phyloP scores from a whole-genome alignment of 2,888 invertebrate genomes.

The Ormyrus labotus region DNA sequence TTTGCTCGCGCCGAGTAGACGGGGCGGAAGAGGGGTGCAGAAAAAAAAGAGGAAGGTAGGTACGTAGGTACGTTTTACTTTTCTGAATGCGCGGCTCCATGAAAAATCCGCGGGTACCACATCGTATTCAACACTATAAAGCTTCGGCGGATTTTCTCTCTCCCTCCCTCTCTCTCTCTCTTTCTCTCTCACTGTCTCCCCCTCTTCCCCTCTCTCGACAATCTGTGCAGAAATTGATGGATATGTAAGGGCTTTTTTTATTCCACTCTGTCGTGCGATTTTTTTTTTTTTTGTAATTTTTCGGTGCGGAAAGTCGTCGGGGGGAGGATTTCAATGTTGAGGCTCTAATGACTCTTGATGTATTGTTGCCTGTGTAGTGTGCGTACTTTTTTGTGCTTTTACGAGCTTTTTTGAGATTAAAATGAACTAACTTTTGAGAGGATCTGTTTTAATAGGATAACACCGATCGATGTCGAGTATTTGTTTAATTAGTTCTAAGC shows the following conservation, averaged over 20 bases:
- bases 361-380: not conserved
- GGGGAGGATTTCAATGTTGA: constrained; percentile 18
- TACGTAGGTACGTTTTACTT: constrained; percentile 21
- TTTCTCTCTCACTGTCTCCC: not conserved
- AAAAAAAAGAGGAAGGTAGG: constrained; percentile 5
- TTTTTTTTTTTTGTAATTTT: constrained; percentile 16
- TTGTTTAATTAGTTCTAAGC: no score
- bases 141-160: no score
- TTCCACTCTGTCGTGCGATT: not conserved
- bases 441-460: no score
- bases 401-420: not conserved
- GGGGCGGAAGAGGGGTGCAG: not conserved
- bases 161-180: no score
- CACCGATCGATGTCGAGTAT: no score
- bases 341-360: constrained; percentile 15
- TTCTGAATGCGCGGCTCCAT: constrained; percentile 24
- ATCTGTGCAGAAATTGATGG: constrained; percentile 43
- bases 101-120: not conserved
- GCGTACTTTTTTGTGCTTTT: constrained; percentile 1
- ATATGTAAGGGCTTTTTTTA: constrained; percentile 13
- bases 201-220: constrained; percentile 2
- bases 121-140: no score
- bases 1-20: constrained; percentile 11
- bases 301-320: constrained; percentile 28
- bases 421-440: no score